A percentile compares a stretch with the other conserved stretches of the same genome.
phyloP scores from a whole-genome alignment of 2,113 vertebrate genomes.

The Seriola quinqueradiata region DNA sequence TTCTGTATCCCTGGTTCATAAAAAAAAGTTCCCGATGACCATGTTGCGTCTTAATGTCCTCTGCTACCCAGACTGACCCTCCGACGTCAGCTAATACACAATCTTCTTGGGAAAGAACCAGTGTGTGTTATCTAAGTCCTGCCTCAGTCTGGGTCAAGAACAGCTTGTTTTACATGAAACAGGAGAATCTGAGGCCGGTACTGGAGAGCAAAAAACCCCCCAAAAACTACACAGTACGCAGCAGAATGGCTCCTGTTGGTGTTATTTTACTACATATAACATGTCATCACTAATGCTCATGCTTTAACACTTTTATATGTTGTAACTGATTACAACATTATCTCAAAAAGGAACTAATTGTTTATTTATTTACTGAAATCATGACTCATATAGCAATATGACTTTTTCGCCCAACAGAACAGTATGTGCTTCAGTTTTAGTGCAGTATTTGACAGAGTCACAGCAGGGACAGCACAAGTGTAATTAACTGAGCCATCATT shows the following conservation, averaged over 20 bases:
- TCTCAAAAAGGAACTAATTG: too few relatives aligned
- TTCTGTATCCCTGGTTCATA: not conserved
- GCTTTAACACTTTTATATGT: too few relatives aligned
- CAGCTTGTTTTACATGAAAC: slow-evolving; percentile 31
- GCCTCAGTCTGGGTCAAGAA: slow-evolving; percentile 16
- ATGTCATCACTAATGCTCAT: too few relatives aligned
- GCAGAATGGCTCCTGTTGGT: too few relatives aligned
- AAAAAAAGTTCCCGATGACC: not conserved
- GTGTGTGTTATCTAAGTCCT: slow-evolving; percentile 32
- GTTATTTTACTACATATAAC: too few relatives aligned
- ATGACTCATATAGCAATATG: too few relatives aligned
- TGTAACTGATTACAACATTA: too few relatives aligned
- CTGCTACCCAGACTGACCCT: not conserved
- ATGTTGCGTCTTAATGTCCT: slow-evolving; percentile 16
- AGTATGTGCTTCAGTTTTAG: too few relatives aligned
- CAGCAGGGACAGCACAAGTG: not conserved
- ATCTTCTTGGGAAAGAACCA: slow-evolving; percentile 6
- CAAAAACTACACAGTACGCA: too few relatives aligned
- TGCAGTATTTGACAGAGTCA: too few relatives aligned
- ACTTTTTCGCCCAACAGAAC: too few relatives aligned
- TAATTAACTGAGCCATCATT: not conserved
- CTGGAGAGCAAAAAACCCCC: not conserved
- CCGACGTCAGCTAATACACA: slow-evolving; percentile 1
- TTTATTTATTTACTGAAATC: too few relatives aligned
- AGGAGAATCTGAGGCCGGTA: slow-evolving; percentile 1